Evolutionary conservation across 2,797 vertebrate species (phyloP).

Genomic region (Spondyliosoma cantharus): DNA sequence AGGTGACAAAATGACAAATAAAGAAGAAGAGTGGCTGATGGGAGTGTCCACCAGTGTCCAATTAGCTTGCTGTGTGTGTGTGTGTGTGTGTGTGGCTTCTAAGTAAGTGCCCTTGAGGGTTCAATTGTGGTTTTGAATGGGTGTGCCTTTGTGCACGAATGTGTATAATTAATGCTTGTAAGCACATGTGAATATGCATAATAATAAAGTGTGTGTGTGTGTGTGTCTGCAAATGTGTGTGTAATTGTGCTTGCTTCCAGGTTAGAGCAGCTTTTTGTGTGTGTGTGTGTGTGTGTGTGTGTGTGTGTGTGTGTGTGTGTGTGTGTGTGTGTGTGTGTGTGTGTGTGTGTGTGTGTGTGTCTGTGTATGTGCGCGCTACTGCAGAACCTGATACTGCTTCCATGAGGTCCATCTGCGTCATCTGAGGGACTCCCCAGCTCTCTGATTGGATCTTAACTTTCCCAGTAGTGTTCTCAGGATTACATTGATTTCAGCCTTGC

Average conservation of each 20-base stretch:
- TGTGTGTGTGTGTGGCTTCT: slow-evolving; percentile 4
- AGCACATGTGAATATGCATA: background rate
- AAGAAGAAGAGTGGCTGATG: slow-evolving; percentile 29
- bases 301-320: background rate
- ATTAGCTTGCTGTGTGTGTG: slow-evolving; percentile 25
- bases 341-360: slow-evolving; percentile 8
- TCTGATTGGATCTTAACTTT: slow-evolving; percentile 62
- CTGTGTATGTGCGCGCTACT: slow-evolving; percentile 6
- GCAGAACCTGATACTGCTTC: slow-evolving; percentile 60
- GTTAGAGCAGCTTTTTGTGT: background rate
- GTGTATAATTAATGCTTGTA: slow-evolving; percentile 8
- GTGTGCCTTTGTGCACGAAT: slow-evolving; percentile 7
- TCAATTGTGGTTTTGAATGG: slow-evolving; percentile 25
- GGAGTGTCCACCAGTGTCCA: slow-evolving; percentile 34
- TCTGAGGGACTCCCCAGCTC: slow-evolving; percentile 49
- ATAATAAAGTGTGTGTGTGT: background rate
- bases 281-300: background rate
- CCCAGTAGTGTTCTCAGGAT: slow-evolving; percentile 48
- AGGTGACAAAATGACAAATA: slow-evolving; percentile 17
- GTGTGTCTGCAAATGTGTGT: background rate
- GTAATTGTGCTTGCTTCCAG: background rate
- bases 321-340: slow-evolving; percentile 19
- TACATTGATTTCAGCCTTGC: slow-evolving; percentile 44
- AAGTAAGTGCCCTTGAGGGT: slow-evolving; percentile 16
- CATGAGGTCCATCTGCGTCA: slow-evolving; percentile 68